Conservation (phyloP, 2,797 vertebrate genomes). For the Pseudopleuronectes americanus region DNA sequence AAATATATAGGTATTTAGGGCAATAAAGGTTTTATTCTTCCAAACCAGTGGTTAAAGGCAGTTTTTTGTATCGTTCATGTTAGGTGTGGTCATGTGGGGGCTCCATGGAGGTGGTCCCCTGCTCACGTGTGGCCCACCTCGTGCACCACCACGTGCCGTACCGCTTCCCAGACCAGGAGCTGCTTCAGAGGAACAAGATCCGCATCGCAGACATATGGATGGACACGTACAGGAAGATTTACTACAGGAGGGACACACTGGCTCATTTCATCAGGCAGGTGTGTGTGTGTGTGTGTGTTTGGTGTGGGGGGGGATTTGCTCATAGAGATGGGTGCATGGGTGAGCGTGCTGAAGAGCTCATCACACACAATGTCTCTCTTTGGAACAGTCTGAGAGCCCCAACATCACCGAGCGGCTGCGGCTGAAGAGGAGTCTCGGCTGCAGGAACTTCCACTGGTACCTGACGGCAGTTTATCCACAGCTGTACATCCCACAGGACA, state of each 20-base stretch:
- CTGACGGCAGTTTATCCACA: conserved; percentile 87
- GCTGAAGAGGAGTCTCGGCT: conserved; percentile 85
- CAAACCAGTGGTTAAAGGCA: too few relatives aligned
- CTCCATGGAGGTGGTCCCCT: conserved; percentile 90
- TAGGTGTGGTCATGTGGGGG: conserved; percentile 93
- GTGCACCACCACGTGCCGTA: conserved; percentile 67
- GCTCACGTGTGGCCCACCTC: conserved; percentile 89
- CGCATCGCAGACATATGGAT: conserved; percentile 90
- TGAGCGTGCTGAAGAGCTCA: not conserved
- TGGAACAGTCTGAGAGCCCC: conserved; percentile 81
- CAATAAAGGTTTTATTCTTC: too few relatives aligned
- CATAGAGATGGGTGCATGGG: not conserved
- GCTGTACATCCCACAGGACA: conserved; percentile 80
- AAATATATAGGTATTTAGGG: not conserved
- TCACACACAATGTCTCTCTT: not conserved
- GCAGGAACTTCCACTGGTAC: conserved; percentile 90
- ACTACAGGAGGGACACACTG: conserved; percentile 86
- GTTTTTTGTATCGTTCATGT: not conserved
- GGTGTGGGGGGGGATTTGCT: not conserved
- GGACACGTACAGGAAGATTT: conserved; percentile 87
- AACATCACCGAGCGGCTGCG: conserved; percentile 85
- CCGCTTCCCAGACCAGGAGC: conserved; percentile 77
- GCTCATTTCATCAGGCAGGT: conserved; percentile 87
- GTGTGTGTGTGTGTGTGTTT: conserved; percentile 44
- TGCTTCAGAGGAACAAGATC: conserved; percentile 85